Conservation (phyloP, 1,140 invertebrate genomes). For the Acyrthosiphon pisum region DNA sequence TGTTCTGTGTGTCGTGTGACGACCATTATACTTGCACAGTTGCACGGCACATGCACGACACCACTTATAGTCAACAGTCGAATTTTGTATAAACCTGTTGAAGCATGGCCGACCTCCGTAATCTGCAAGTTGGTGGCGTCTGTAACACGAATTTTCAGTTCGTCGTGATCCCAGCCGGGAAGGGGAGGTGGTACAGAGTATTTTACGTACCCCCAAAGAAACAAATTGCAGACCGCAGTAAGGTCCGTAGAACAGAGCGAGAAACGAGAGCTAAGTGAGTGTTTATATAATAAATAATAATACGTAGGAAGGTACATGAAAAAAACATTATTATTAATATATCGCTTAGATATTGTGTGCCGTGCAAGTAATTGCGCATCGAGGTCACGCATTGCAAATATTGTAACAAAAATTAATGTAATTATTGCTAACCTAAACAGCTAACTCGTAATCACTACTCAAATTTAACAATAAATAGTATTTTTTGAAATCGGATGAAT, state of each 20-base stretch:
- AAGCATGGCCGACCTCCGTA: not conserved
- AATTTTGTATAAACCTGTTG: not conserved
- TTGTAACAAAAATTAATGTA: not conserved
- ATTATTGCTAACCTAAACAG: not conserved
- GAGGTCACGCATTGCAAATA: not conserved
- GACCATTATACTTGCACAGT: not conserved
- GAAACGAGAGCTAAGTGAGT: not conserved
- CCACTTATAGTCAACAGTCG: not conserved
- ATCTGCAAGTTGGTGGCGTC: not conserved
- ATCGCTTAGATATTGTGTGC: not conserved
- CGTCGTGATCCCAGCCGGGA: not conserved
- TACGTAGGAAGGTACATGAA: not conserved
- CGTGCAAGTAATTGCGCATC: not conserved
- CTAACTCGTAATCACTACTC: not conserved
- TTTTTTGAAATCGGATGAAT: not conserved
- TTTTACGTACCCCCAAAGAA: not conserved
- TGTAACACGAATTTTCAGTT: not conserved
- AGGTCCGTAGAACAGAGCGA: not conserved
- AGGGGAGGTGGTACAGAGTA: not conserved
- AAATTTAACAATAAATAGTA: not conserved
- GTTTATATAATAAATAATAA: too few species aligned
- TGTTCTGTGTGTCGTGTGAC: not conserved
- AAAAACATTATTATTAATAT: not conserved
- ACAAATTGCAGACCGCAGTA: not conserved
- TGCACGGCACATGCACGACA: not conserved